phyloP scores from a whole-genome alignment of 1,140 invertebrate species.

The Hypothenemus hampei region DNA sequence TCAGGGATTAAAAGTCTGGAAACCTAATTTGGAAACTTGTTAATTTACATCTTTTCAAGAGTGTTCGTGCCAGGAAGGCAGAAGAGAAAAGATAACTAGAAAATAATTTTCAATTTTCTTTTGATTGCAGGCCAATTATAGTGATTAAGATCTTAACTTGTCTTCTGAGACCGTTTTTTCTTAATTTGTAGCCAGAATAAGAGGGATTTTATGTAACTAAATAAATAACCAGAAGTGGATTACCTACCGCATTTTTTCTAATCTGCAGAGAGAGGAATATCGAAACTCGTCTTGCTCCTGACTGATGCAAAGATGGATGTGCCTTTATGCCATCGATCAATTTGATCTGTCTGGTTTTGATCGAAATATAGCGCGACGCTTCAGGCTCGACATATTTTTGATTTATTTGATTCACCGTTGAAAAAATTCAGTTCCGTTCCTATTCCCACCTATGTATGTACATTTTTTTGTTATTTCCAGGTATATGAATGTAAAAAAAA shows the following conservation, averaged over 20 bases:
- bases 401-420: conserved; percentile 23
- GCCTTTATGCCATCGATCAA: conserved; percentile 28
- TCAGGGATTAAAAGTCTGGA: too few relatives aligned
- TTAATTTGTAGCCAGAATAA: not conserved
- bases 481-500: not conserved
- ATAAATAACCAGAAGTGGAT: too few relatives aligned
- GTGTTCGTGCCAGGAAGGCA: too few relatives aligned
- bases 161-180: not conserved
- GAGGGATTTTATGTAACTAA: not conserved
- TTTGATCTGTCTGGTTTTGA: conserved; percentile 31
- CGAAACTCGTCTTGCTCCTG: too few relatives aligned
- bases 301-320: conserved; percentile 29
- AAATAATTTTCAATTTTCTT: conserved; percentile 4
- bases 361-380: conserved; percentile 23
- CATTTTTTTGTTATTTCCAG: too few relatives aligned
- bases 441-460: too few relatives aligned
- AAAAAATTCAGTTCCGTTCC: conserved; percentile 6
- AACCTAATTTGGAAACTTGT: too few relatives aligned
- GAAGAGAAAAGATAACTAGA: not conserved
- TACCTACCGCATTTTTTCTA: too few relatives aligned
- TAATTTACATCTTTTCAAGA: too few relatives aligned
- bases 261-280: conserved; percentile 24
- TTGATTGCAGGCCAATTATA: conserved; percentile 1
- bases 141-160: conserved; percentile 1
- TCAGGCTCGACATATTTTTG: conserved; percentile 21